Percentiles rank a stretch among this genome's conserved stretches.
phyloP scores from a whole-genome alignment of 2,113 vertebrate species.

The Polypterus bichir region DNA sequence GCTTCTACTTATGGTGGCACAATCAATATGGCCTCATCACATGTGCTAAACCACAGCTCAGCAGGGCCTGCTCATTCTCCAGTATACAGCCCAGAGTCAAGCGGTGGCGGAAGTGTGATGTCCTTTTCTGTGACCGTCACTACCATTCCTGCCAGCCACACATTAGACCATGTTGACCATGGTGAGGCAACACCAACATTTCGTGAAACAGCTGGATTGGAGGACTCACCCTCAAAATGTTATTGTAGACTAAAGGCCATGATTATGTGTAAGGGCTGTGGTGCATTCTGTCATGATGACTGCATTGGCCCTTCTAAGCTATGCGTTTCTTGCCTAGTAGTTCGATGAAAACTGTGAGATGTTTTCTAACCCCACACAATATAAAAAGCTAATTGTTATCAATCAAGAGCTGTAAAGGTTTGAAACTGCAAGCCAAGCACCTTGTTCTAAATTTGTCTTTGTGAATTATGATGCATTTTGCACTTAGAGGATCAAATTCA shows the following conservation, averaged over 20 bases:
- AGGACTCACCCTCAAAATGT: slow-evolving; percentile 79
- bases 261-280: slow-evolving; percentile 97
- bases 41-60: slow-evolving; percentile 46
- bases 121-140: slow-evolving; percentile 96
- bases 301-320: slow-evolving; percentile 96
- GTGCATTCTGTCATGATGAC: slow-evolving; percentile 93
- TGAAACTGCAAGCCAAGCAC: slow-evolving; percentile 48
- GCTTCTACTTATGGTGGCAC: slow-evolving; percentile 71
- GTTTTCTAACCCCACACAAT: background rate
- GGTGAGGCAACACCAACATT: slow-evolving; percentile 63
- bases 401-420: slow-evolving; percentile 20
- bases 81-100: slow-evolving; percentile 37
- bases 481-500: slow-evolving; percentile 71
- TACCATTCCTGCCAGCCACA: slow-evolving; percentile 68
- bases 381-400: background rate
- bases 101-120: slow-evolving; percentile 71
- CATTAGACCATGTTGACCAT: slow-evolving; percentile 40
- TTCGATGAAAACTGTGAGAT: slow-evolving; percentile 52
- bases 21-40: slow-evolving; percentile 75
- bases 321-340: slow-evolving; percentile 91
- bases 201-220: slow-evolving; percentile 52
- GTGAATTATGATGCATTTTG: slow-evolving; percentile 77
- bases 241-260: slow-evolving; percentile 97
- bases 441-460: slow-evolving; percentile 56
- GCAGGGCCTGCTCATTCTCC: slow-evolving; percentile 31